Conservation (phyloP, 2,797 vertebrate species). For the Macroramphosus scolopax region DNA sequence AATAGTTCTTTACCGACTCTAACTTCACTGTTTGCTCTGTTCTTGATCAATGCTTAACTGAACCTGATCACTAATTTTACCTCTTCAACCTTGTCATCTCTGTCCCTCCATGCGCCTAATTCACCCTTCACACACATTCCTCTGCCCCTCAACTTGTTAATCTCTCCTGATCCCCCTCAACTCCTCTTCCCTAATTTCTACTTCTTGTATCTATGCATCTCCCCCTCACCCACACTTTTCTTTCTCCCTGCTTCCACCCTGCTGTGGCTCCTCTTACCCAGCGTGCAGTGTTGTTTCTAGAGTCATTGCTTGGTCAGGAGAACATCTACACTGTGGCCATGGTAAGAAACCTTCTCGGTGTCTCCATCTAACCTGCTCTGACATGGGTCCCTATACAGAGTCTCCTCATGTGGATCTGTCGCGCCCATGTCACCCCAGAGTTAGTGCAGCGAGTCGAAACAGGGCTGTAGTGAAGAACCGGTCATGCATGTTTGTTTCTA, state of each 20-base stretch:
- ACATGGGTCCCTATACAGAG: constrained; percentile 27
- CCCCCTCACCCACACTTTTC: constrained; percentile 3
- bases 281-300: constrained; percentile 77
- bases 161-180: constrained; percentile 55
- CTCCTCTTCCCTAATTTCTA: constrained; percentile 56
- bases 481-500: constrained; percentile 4
- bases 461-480: constrained; percentile 20
- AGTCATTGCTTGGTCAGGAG: constrained; percentile 76
- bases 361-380: constrained; percentile 27
- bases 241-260: constrained; percentile 31
- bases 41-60: constrained; percentile 37
- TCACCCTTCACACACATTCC: constrained; percentile 43
- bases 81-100: constrained; percentile 28
- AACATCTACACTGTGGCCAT: constrained; percentile 71
- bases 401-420: constrained; percentile 17
- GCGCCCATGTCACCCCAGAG: constrained; percentile 15
- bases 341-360: constrained; percentile 70
- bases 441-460: constrained; percentile 20
- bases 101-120: constrained; percentile 26
- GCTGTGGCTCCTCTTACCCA: constrained; percentile 54
- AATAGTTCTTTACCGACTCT: constrained; percentile 10
- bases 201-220: no score
- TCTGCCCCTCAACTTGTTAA: constrained; percentile 55
- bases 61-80: constrained; percentile 46
- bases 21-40: constrained; percentile 31